Percentiles rank a stretch among this genome's conserved stretches.
phyloP scores from a whole-genome alignment of 1,140 invertebrate species.

The Zaprionus lachaisei region DNA sequence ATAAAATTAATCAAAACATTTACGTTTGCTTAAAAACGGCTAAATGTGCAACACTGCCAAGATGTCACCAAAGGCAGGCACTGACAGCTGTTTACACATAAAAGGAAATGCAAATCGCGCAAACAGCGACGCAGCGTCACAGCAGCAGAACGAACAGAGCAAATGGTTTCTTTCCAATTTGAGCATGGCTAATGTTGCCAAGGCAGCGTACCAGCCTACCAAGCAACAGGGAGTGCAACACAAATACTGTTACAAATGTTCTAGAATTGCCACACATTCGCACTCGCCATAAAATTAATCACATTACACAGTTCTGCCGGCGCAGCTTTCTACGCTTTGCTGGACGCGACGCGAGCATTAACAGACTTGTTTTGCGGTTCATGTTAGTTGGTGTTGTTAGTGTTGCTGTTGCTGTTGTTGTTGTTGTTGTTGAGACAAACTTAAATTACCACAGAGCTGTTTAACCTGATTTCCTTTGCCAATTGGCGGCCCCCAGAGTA shows the following conservation, averaged over 20 bases:
- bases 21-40: neutral
- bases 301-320: conserved; percentile 25
- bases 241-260: conserved; percentile 36
- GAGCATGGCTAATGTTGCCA: conserved; percentile 21
- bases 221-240: neutral
- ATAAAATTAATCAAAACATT: too few species aligned
- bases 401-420: conserved; percentile 31
- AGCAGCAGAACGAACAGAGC: neutral
- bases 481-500: conserved; percentile 50
- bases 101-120: conserved; percentile 6
- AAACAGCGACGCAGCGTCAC: neutral
- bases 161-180: conserved; percentile 32
- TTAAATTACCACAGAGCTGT: conserved; percentile 70
- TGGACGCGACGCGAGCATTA: conserved; percentile 26
- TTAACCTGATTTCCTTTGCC: conserved; percentile 77
- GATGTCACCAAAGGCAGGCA: neutral
- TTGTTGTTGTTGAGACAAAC: conserved; percentile 47
- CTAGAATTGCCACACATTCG: conserved; percentile 17
- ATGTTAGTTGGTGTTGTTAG: conserved; percentile 9
- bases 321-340: conserved; percentile 65
- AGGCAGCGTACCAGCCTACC: neutral
- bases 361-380: conserved; percentile 25
- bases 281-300: conserved; percentile 29
- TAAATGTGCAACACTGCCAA: neutral
- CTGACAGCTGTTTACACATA: neutral